phyloP scores from a whole-genome alignment of 1,140 invertebrate genomes.

The Cyclina sinensis region DNA sequence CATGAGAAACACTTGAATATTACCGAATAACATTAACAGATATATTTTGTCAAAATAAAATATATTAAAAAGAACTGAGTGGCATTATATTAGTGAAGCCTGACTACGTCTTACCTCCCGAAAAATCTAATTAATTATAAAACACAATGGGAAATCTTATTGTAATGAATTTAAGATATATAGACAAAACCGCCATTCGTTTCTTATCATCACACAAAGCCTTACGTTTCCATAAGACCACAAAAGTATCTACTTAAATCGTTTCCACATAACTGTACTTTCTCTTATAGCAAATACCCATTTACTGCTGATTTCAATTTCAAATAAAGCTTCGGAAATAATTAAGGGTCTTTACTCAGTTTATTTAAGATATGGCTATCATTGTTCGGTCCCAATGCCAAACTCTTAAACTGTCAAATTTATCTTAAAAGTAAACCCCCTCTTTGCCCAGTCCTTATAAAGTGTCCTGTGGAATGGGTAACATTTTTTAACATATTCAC shows the following conservation, averaged over 20 bases:
- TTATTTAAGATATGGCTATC: conserved; percentile 55
- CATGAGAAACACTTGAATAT: too few species aligned
- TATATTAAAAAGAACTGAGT: too few species aligned
- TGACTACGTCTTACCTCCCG: too few species aligned
- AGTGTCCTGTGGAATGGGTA: conserved; percentile 57
- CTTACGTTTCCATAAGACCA: conserved; percentile 18
- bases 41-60: too few species aligned
- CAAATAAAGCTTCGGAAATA: conserved; percentile 54
- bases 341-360: conserved; percentile 58
- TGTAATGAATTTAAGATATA: not conserved
- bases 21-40: too few species aligned
- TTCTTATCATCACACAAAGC: not conserved
- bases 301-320: conserved; percentile 47
- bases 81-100: too few species aligned
- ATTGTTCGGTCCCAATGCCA: conserved; percentile 59
- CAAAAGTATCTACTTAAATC: conserved; percentile 7
- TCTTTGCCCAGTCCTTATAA: conserved; percentile 55
- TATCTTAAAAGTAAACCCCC: conserved; percentile 64
- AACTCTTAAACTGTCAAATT: conserved; percentile 66
- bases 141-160: not conserved
- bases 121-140: not conserved
- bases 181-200: not conserved
- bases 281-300: conserved; percentile 27
- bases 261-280: conserved; percentile 26
- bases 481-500: not conserved